These are phyloP conservation scores for Orchesella cincta DNA, from an alignment of 1,140 invertebrate species.

Conservation along the genomic window DNA sequence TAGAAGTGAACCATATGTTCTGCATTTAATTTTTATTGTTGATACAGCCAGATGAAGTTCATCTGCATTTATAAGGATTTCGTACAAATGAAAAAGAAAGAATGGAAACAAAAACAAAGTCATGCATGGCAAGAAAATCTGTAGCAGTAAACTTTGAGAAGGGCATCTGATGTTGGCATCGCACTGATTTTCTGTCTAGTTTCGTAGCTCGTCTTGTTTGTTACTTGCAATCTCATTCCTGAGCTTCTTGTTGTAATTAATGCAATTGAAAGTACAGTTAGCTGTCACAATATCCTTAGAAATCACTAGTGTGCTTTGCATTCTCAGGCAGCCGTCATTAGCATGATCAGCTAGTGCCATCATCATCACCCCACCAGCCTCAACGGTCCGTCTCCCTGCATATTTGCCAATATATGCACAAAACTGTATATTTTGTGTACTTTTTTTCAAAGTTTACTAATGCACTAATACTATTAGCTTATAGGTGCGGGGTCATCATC, in stretches of 20 bases:
- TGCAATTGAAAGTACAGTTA: neutral
- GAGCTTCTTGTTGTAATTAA: conserved; percentile 27
- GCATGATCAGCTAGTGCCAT: neutral
- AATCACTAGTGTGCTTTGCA: conserved; percentile 2
- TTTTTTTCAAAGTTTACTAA: neutral
- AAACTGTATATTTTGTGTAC: conserved; percentile 25
- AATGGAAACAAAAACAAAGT: neutral
- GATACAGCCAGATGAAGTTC: no score
- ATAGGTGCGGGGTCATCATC: conserved; percentile 23
- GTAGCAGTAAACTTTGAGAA: neutral
- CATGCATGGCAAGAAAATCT: neutral
- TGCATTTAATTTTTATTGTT: neutral
- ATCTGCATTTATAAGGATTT: no score
- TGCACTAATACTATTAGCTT: neutral
- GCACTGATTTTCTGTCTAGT: neutral
- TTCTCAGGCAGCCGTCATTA: neutral
- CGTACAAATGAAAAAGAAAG: no score
- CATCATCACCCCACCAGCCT: neutral
- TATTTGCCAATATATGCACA: neutral
- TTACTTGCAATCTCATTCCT: conserved; percentile 18
- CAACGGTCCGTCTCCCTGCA: neutral
- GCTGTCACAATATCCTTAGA: conserved; percentile 8
- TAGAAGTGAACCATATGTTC: conserved; percentile 3
- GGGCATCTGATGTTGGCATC: neutral
- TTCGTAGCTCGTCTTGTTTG: neutral